Base-by-base conservation (phyloP, 2,888 invertebrate species). In the Coleophora deauratella region DNA sequence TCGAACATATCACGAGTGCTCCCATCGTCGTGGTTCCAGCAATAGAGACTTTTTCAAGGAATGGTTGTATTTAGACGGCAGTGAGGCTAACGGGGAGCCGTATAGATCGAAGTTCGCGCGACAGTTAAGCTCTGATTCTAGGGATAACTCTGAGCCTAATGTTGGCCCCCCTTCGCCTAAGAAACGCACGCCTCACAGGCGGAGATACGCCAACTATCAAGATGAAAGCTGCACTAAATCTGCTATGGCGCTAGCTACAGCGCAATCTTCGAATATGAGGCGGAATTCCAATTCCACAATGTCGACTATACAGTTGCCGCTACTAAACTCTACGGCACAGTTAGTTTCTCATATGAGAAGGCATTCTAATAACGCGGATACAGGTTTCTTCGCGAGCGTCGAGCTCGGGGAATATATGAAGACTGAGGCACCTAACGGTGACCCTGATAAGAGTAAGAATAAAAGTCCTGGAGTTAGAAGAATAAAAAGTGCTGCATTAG, bases 401-500 rank as follows among this genome's bases (percentile, higher is more conserved):
- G 86, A 87, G 43, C 66, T 87, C 32, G 86, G 86, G 4, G 84
- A 85, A 45, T 86, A 86, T 45, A 86, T 87, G 86, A 79, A 84
- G 79, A 63, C 77, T 1, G 82, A 84, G 75, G 74, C 85, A 54
- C 86, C 88, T 47, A 61, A 75, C 47, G 71, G 86, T 50, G 76
- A 84, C 38, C 49, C 60, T 21, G 78, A 85, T 34, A 74, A 73
- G 50, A 66, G 49, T 37, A 89, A 88, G 54, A 89, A 90, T 0
- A 86, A 91, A 49, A 87, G 86, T 59, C 72, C 87, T 8, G 89
- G 89, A 9, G 91, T 91, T 2, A 77, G 92, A 35, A 78, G 92
- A 35, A 92, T 92, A 39, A 89, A 91, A 57, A 91, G 91, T 54
- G 88, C 92, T 1, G 91, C 91, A 0, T 67, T 92, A 52, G 92